Conservation (phyloP, 1,140 invertebrate species). For the Drosophila kikkawai region DNA sequence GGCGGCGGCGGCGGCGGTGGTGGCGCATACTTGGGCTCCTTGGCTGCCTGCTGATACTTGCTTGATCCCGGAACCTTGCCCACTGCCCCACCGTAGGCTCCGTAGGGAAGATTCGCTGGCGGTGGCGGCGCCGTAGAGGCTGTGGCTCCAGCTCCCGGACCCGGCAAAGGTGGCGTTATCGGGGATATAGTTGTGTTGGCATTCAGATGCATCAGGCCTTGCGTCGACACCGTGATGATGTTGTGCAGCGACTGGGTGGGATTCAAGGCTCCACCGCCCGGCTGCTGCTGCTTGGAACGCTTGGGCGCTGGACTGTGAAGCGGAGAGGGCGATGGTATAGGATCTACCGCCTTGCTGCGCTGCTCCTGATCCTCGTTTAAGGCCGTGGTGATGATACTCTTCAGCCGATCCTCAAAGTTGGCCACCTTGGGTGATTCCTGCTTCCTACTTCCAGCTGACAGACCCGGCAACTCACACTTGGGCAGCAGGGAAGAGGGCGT, state of each 20-base stretch:
- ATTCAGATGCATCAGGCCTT: constrained; percentile 81
- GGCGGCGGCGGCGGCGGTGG: constrained; percentile 70
- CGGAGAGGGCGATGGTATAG: constrained; percentile 39
- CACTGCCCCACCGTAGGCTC: constrained; percentile 38
- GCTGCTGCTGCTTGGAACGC: constrained; percentile 73
- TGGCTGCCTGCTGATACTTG: constrained; percentile 51
- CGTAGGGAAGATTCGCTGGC: constrained; percentile 70
- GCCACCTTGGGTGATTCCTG: constrained; percentile 92
- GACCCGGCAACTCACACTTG: constrained; percentile 60
- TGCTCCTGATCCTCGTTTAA: constrained; percentile 93
- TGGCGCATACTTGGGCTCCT: constrained; percentile 66
- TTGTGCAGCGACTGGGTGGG: constrained; percentile 55
- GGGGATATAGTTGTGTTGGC: constrained; percentile 81
- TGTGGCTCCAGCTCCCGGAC: constrained; percentile 64
- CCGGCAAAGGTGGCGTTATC: constrained; percentile 81
- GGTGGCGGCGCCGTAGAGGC: constrained; percentile 83
- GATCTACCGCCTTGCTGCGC: constrained; percentile 81
- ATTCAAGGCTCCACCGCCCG: constrained; percentile 15
- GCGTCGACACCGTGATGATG: constrained; percentile 81
- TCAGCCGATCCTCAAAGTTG: constrained; percentile 96
- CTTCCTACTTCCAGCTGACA: constrained; percentile 40
- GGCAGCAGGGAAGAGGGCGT: constrained; percentile 38
- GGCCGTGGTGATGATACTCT: constrained; percentile 95
- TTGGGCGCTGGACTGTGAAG: constrained; percentile 70
- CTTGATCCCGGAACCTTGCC: constrained; percentile 22